These are phyloP conservation scores for Onchidella celtica DNA, from an alignment of 2,888 invertebrate genomes.

Conservation along the genomic window DNA sequence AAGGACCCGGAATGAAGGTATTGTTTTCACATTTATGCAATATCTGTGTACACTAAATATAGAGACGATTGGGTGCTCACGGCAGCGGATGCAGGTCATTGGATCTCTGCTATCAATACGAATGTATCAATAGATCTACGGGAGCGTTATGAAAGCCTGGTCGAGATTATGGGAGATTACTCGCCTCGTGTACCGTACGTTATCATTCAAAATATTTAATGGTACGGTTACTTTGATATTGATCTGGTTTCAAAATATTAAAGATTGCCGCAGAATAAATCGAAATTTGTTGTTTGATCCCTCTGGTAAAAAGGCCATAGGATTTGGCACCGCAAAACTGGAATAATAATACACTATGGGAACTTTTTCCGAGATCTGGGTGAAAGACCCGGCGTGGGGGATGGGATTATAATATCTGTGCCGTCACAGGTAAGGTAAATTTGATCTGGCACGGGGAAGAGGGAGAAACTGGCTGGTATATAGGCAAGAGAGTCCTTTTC, in stretches of 20 bases:
- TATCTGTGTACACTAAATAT: not conserved
- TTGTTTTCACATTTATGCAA: slow-evolving; percentile 21
- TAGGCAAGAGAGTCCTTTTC: too few relatives aligned
- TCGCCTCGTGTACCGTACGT: not conserved
- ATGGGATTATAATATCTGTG: too few relatives aligned
- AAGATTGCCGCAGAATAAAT: not conserved
- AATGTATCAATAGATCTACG: slow-evolving; percentile 16
- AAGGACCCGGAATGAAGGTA: not conserved
- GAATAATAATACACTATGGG: too few relatives aligned
- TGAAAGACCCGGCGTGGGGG: too few relatives aligned
- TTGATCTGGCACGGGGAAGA: too few relatives aligned
- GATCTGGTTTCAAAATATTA: slow-evolving; percentile 23
- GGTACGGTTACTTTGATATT: not conserved
- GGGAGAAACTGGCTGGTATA: too few relatives aligned
- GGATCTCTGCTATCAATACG: slow-evolving; percentile 21
- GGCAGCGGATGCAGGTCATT: not conserved
- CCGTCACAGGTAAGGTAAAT: too few relatives aligned
- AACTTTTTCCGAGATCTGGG: too few relatives aligned
- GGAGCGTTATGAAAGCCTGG: not conserved
- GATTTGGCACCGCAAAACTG: too few relatives aligned
- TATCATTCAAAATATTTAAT: not conserved
- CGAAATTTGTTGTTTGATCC: not conserved
- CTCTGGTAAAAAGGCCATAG: too few relatives aligned
- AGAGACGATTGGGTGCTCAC: not conserved
- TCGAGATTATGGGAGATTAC: slow-evolving; percentile 12